phyloP scores from a whole-genome alignment of 2,113 vertebrate species.

The Neopipo cinnamomea region DNA sequence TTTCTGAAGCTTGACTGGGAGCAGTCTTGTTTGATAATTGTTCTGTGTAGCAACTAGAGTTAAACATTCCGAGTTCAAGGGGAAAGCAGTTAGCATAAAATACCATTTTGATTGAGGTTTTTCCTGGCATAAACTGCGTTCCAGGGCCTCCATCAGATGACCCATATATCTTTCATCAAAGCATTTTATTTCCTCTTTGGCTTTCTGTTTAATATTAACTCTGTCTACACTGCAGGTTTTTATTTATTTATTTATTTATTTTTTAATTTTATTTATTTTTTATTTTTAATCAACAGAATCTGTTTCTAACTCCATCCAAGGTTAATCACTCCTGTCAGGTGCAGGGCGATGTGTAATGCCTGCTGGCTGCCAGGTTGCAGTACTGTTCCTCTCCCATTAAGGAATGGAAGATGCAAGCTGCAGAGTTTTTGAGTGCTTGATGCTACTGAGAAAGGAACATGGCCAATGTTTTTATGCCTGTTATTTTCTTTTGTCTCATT shows the following conservation, averaged over 20 bases:
- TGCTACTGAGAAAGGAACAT: background rate
- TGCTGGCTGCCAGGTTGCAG: background rate
- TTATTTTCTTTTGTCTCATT: background rate
- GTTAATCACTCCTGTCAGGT: background rate
- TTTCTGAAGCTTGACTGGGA: background rate
- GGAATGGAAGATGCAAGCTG: background rate
- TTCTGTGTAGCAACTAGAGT: background rate
- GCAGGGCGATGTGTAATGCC: background rate
- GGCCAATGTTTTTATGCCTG: background rate
- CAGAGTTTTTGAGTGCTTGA: background rate
- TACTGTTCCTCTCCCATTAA: background rate
- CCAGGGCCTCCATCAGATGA: slow-evolving; percentile 37
- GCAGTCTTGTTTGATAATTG: background rate
- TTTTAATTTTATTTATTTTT: background rate
- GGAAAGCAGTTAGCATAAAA: slow-evolving; percentile 31
- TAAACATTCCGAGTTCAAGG: slow-evolving; percentile 19
- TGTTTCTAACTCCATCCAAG: background rate
- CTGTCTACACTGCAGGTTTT: background rate
- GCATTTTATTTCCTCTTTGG: slow-evolving; percentile 33
- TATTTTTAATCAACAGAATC: background rate
- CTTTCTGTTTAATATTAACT: slow-evolving; percentile 51
- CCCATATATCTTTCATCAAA: slow-evolving; percentile 43
- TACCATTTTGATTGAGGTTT: background rate
- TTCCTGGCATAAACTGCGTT: background rate
- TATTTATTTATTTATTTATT: background rate